Percentiles rank a stretch among this genome's conserved stretches.
phyloP scores from a whole-genome alignment of 2,113 vertebrate genomes.

The Centropus bengalensis region DNA sequence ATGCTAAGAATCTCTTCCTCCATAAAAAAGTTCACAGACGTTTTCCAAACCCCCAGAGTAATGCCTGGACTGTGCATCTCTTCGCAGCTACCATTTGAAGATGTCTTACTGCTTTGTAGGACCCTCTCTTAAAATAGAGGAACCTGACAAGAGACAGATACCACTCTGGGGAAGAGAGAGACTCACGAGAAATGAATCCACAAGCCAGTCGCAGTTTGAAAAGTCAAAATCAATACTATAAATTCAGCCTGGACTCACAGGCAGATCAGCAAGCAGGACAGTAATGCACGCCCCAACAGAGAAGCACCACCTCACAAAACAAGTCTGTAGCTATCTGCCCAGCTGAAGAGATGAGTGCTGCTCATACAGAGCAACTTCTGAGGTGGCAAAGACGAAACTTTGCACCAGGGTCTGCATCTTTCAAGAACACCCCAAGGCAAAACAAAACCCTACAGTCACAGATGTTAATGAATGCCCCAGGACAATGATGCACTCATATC shows the following conservation, averaged over 20 bases:
- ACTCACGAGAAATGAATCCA: background rate
- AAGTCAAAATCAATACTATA: background rate
- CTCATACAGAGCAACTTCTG: background rate
- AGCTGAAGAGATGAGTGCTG: background rate
- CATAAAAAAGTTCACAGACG: background rate
- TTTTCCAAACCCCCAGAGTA: background rate
- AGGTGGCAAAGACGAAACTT: background rate
- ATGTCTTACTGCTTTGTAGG: background rate
- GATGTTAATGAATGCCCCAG: fast-evolving
- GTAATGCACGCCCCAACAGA: background rate
- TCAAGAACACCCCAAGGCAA: background rate
- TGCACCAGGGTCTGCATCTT: background rate
- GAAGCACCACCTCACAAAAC: background rate
- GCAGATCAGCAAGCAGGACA: background rate
- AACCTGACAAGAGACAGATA: background rate
- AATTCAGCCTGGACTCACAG: background rate
- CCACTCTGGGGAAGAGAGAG: background rate
- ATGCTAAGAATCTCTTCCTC: background rate
- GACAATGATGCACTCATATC: background rate
- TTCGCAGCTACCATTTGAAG: background rate
- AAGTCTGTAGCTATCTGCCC: background rate
- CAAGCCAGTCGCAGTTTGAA: background rate
- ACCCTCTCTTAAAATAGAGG: background rate
- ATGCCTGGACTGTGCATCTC: background rate
- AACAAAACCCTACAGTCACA: background rate